phyloP scores from a whole-genome alignment of 1,140 invertebrate genomes.

The Hycleus phaleratus region DNA sequence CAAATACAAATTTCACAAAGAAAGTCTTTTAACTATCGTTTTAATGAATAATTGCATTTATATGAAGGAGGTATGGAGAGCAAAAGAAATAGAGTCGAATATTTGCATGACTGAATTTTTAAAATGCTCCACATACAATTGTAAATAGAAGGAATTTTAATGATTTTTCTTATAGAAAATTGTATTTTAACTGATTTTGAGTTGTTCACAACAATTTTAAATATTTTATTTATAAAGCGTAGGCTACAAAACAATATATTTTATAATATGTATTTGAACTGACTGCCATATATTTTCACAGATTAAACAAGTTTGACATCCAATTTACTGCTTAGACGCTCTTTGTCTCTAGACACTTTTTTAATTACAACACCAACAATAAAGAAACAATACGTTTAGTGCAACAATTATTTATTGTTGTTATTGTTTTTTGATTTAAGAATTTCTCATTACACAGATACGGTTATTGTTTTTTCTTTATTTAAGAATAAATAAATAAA shows the following conservation, averaged over 20 bases:
- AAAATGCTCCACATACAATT: no score
- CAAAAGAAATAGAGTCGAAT: no score
- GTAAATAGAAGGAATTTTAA: no score
- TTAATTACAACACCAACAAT: slow-evolving; percentile 11
- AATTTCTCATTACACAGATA: not conserved
- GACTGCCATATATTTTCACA: slow-evolving; percentile 22
- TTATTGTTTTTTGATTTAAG: not conserved
- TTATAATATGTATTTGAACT: slow-evolving; percentile 20
- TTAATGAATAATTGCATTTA: no score
- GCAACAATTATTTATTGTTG: slow-evolving; percentile 10
- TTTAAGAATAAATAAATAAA: not conserved
- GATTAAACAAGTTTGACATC: slow-evolving; percentile 24
- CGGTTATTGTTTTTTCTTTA: not conserved
- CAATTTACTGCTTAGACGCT: slow-evolving; percentile 20
- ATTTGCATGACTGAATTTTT: no score
- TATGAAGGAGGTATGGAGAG: no score
- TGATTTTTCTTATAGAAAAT: no score
- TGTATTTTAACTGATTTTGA: no score
- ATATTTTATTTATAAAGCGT: not conserved
- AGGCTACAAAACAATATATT: slow-evolving; percentile 15
- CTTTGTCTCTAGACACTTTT: slow-evolving; percentile 12
- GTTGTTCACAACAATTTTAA: no score
- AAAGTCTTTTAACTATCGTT: no score
- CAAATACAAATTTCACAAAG: no score
- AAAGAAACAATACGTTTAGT: slow-evolving; percentile 13